Base-by-base conservation (phyloP, 2,888 invertebrate genomes). In the Entomobrya multifasciata region DNA sequence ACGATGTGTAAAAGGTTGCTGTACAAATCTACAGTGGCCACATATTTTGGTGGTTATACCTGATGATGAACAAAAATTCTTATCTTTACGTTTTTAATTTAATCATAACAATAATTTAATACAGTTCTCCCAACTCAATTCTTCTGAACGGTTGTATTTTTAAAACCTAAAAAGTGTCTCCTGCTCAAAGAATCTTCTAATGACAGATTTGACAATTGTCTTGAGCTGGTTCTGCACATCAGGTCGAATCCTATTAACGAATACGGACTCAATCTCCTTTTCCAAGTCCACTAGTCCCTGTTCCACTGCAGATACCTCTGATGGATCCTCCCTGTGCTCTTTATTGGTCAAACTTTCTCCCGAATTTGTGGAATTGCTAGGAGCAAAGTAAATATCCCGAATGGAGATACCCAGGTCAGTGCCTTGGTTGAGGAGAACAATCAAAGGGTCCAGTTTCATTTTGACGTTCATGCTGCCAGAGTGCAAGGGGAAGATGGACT, bases 401-500 rank as follows among this genome's bases (percentile, higher is more conserved):
- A 89, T 82, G 15, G 70, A 80, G 13, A 86, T n/a, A 1, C 80
- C 81, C 15, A 88, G 55, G 25, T 90, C 90, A 15, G 86, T 88
- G 0, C 89, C 84, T 36, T 88, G 89, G 47, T 90, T 90, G 79
- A 90, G 70, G 0, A 65, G 77, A 13, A 90, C 89, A 4, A 90
- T 72, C 55, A 90, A 65, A n/a, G 90, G 89, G 36, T 90, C 90
- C 87, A 90, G 55, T 77, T 87, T 90, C 49, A 90, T 82, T 57
- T 89, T 89, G 5, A 90, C 90, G 47, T 74, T 86, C 87, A 90
- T 86, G 6, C 86, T 67, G 0, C 90, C 90, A 0, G 90, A 87
- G 52, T 90, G 90, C 30, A 90, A 85, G 2, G 90, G 90, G 86
- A 90, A 90, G 47, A 90, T 90, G n/a, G 90, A 90, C 55, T 90